Conservation (phyloP, 1,140 invertebrate genomes). For the Penaeus vannamei region DNA sequence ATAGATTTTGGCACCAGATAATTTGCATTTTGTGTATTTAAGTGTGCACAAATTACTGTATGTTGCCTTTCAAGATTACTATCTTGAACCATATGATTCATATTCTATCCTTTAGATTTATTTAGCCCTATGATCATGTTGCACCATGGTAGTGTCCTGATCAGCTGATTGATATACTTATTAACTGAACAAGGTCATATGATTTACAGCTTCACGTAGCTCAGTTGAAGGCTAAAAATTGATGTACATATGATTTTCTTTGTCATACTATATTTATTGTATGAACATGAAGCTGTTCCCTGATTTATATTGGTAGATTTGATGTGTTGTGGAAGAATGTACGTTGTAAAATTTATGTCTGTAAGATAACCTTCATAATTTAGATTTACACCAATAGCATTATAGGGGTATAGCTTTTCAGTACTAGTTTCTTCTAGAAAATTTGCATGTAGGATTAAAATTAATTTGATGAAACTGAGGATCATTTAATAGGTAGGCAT, state of each 20-base stretch:
- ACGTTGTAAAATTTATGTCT: slow-evolving; percentile 25
- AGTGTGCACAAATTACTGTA: slow-evolving; percentile 55
- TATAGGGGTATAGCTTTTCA: slow-evolving; percentile 37
- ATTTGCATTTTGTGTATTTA: slow-evolving; percentile 53
- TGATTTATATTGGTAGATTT: slow-evolving; percentile 40
- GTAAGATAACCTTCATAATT: slow-evolving; percentile 43
- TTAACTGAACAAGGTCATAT: no score
- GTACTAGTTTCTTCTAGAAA: slow-evolving; percentile 37
- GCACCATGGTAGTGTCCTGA: slow-evolving; percentile 37
- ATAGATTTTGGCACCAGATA: slow-evolving; percentile 58
- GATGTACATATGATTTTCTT: slow-evolving; percentile 51
- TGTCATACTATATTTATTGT: slow-evolving; percentile 43
- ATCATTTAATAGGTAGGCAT: slow-evolving; percentile 31
- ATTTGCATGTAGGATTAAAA: slow-evolving; percentile 4
- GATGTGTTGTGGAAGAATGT: neutral
- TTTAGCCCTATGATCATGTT: slow-evolving; percentile 54
- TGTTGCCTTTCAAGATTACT: slow-evolving; percentile 44
- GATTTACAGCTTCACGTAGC: no score
- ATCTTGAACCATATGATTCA: slow-evolving; percentile 40
- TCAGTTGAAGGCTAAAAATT: neutral
- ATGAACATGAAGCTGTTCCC: slow-evolving; percentile 23
- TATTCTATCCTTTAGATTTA: slow-evolving; percentile 57
- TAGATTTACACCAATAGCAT: slow-evolving; percentile 33
- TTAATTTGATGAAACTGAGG: slow-evolving; percentile 22
- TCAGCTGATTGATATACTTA: no score